These are phyloP conservation scores for Gorsachius goisagi DNA, from an alignment of 2,113 vertebrate genomes.

Conservation along the genomic window DNA sequence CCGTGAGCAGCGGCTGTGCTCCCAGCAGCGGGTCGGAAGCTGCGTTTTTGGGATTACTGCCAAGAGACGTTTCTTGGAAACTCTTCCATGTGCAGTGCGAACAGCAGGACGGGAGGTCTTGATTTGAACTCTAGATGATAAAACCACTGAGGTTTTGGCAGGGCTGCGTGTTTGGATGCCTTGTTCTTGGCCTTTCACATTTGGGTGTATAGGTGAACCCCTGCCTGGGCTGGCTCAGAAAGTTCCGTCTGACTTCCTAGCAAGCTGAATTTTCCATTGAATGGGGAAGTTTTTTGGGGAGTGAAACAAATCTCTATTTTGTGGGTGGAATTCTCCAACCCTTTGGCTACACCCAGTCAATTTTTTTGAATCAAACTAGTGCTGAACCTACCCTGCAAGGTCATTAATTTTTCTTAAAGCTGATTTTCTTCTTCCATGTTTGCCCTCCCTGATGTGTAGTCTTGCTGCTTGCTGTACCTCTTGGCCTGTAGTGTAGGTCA, in stretches of 20 bases:
- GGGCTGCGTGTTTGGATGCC: background rate
- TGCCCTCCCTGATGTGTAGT: background rate
- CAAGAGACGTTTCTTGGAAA: background rate
- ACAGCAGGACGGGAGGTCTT: constrained; percentile 13
- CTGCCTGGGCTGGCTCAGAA: background rate
- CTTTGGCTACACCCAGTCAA: background rate
- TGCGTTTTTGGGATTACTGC: background rate
- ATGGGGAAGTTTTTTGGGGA: background rate
- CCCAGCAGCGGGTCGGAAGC: background rate
- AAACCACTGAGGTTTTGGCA: constrained; percentile 38
- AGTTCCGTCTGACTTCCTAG: background rate
- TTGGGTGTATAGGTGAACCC: background rate
- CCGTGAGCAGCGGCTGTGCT: background rate
- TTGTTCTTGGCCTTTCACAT: background rate
- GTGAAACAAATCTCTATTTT: background rate
- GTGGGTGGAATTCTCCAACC: background rate
- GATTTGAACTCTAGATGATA: background rate
- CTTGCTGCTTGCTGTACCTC: background rate
- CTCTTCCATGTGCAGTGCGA: background rate
- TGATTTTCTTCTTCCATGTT: background rate
- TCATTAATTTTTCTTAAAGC: background rate
- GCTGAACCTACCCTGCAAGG: background rate
- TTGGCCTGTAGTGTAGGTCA: background rate
- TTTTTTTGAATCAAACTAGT: background rate
- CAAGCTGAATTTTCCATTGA: background rate